These are phyloP conservation scores for Oscheius sp. DNA, from an alignment of 2,888 invertebrate species.

Conservation along the genomic window DNA sequence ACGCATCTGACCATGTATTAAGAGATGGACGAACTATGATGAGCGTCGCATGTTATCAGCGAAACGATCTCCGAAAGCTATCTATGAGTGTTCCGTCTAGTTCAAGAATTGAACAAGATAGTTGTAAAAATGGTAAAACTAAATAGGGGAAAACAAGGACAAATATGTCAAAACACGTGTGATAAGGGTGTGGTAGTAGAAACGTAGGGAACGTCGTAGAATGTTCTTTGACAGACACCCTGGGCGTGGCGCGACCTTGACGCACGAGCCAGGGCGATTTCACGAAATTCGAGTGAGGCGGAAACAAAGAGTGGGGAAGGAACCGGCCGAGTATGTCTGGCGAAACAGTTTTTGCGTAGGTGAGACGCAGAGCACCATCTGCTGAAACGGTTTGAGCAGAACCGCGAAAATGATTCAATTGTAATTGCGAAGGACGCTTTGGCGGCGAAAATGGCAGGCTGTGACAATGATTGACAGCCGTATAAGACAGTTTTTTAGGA, in stretches of 20 bases:
- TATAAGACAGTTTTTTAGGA: neutral
- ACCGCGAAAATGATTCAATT: constrained; percentile 26
- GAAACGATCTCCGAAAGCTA: too few relatives aligned
- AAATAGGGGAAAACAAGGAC: neutral
- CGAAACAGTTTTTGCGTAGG: constrained; percentile 11
- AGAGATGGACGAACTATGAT: too few relatives aligned
- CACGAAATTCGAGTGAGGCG: constrained; percentile 29
- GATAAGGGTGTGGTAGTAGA: constrained; percentile 21
- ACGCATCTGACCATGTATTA: neutral
- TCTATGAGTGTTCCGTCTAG: too few relatives aligned
- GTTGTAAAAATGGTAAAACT: too few relatives aligned
- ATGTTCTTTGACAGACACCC: constrained; percentile 25
- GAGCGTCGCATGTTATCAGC: too few relatives aligned
- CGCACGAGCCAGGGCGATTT: constrained; percentile 23
- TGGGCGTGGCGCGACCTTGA: constrained; percentile 28
- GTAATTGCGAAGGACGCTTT: constrained; percentile 1
- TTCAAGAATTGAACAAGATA: too few relatives aligned
- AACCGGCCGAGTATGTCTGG: constrained; percentile 12
- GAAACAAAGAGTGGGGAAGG: constrained; percentile 25
- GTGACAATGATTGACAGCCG: neutral
- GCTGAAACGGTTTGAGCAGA: constrained; percentile 1
- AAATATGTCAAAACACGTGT: neutral
- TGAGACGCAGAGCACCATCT: constrained; percentile 25
- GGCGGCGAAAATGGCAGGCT: neutral
- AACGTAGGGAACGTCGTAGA: constrained; percentile 5